Percentiles rank a stretch among this genome's conserved stretches.
Conservation (phyloP, 1,140 invertebrate species). For the Drosophila pallidifrons region DNA sequence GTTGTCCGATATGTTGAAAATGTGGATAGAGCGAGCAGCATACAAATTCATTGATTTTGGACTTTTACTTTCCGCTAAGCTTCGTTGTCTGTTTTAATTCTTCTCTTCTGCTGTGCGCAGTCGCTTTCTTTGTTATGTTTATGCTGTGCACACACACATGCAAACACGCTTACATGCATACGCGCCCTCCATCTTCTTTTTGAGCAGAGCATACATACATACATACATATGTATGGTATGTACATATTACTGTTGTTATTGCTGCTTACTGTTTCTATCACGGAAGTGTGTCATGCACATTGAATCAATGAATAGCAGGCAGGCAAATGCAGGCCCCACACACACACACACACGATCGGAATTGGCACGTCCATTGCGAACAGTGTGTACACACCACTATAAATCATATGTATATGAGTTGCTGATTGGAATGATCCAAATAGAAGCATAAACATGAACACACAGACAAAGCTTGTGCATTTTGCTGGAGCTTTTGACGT, state of each 20-base stretch:
- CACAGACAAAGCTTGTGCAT: not conserved
- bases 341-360: constrained; percentile 7
- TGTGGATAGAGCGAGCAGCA: constrained; percentile 3
- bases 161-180: constrained; percentile 2
- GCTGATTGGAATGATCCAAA: constrained; percentile 27
- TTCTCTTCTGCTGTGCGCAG: constrained; percentile 33
- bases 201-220: not conserved
- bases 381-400: constrained; percentile 33
- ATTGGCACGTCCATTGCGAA: constrained; percentile 21
- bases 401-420: constrained; percentile 17
- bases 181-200: constrained; percentile 2
- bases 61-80: constrained; percentile 71
- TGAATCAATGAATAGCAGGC: constrained; percentile 29
- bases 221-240: not conserved
- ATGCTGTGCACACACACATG: constrained; percentile 25
- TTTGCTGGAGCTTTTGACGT: constrained; percentile 4
- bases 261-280: constrained; percentile 26
- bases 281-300: constrained; percentile 42
- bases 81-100: constrained; percentile 34
- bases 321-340: constrained; percentile 22
- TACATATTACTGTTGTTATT: constrained; percentile 12
- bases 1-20: constrained; percentile 1
- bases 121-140: constrained; percentile 43
- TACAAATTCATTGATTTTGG: constrained; percentile 67
- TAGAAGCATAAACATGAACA: constrained; percentile 4